A percentile compares a stretch with the other conserved stretches of the same genome.
These are phyloP conservation scores for Ctenochaetus hawaiiensis DNA, from an alignment of 2,797 vertebrate species.

Conservation along the genomic window DNA sequence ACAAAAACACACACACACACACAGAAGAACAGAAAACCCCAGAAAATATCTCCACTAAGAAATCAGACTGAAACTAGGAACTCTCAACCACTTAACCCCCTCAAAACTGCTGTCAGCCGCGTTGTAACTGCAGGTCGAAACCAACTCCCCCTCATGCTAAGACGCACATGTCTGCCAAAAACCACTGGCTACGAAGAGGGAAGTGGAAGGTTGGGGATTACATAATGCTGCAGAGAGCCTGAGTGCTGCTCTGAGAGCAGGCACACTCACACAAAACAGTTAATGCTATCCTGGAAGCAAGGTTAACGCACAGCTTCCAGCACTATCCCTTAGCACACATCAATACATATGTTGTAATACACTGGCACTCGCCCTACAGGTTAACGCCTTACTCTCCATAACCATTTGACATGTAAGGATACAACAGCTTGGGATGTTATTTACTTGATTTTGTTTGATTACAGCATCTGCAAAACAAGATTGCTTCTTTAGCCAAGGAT, in stretches of 20 bases:
- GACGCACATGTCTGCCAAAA: constrained; percentile 67
- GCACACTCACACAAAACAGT: constrained; percentile 43
- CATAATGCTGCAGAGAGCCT: constrained; percentile 76
- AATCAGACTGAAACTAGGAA: constrained; percentile 72
- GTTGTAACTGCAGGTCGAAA: constrained; percentile 76
- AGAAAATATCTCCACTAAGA: constrained; percentile 50
- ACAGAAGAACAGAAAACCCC: constrained; percentile 7
- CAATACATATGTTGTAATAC: constrained; percentile 2
- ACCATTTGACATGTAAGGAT: background rate
- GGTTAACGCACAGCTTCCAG: constrained; percentile 33
- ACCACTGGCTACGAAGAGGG: constrained; percentile 70
- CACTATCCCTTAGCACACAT: constrained; percentile 15
- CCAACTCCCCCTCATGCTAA: constrained; percentile 68
- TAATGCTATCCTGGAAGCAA: constrained; percentile 32
- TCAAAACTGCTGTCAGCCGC: constrained; percentile 70
- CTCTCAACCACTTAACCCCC: constrained; percentile 69
- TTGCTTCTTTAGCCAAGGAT: background rate
- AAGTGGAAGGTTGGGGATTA: constrained; percentile 80
- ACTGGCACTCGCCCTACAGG: background rate
- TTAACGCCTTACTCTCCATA: background rate
- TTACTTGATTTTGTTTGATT: background rate
- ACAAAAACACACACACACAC: background rate
- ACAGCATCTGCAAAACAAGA: background rate
- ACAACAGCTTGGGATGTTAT: background rate
- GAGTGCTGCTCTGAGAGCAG: constrained; percentile 54